phyloP scores from a whole-genome alignment of 2,797 vertebrate genomes.

The Graptemys geographica region DNA sequence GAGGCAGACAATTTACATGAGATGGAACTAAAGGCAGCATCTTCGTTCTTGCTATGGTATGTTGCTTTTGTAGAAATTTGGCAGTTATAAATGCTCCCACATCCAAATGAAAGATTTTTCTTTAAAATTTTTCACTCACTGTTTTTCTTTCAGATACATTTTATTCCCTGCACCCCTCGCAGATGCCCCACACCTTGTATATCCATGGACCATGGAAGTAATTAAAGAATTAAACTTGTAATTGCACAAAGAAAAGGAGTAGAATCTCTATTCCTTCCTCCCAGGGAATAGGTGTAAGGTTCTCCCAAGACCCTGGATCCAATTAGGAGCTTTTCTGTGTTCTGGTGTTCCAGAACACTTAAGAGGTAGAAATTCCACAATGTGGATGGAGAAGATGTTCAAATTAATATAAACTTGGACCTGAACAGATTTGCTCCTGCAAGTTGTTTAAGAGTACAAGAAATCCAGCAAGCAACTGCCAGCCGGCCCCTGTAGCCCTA shows the following conservation, averaged over 20 bases:
- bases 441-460: background rate
- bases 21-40: background rate
- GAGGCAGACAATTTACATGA: background rate
- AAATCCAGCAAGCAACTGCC: background rate
- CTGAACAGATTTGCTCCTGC: background rate
- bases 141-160: background rate
- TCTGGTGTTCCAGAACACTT: background rate
- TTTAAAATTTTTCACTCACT: background rate
- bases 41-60: background rate
- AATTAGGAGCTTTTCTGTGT: background rate
- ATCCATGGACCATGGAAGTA: background rate
- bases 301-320: background rate
- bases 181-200: background rate
- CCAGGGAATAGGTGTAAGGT: background rate
- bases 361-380: too few species aligned
- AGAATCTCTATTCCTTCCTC: background rate
- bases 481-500: background rate
- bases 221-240: conserved; percentile 5
- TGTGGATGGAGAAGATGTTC: too few species aligned
- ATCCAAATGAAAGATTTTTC: background rate
- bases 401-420: background rate
- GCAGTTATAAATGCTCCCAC: background rate
- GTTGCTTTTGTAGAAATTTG: background rate
- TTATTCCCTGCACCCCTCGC: background rate
- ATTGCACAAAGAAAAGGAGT: conserved; percentile 2